Base-by-base conservation (phyloP, 2,797 vertebrate species). In the Manis pentadactyla region DNA sequence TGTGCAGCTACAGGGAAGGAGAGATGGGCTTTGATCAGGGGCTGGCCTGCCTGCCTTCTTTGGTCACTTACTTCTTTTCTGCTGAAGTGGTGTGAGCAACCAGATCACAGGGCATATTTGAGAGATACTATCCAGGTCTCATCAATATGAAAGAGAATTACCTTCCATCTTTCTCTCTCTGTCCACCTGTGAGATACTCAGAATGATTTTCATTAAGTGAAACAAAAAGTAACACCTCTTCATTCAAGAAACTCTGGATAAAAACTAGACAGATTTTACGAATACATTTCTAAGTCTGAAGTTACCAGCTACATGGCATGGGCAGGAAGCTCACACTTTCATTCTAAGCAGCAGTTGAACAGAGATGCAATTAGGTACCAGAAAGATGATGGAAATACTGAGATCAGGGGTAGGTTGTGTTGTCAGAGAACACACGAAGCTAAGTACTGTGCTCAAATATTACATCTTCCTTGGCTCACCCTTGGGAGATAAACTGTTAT, bases 201-300 rank as follows among this genome's bases (percentile, higher is more conserved):
- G 79, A 92, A 69, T 75, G 83, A 83, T 68, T 69, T 51, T 87
- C 21, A 92, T 53, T 61, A 95, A 87, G 19, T 92, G 42, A 82
- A 92, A 61, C 23, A 25, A 85, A 63, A 78, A 51, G 29, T 69
- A 95, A 75, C 61, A 42, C 21, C 5, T 68, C 29, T 83, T 23
- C 34, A 31, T 53, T 92, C 51, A 53, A 88, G 61, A 83, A 83
- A 92, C 61, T 81, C 61, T 34, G 18, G 31, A 39, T 87, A 83
- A 68, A 77, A 88, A 88, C 18, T 46, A 51, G 53, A 75, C 23
- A 75, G 84, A 57, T 51, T 59, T 51, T 68, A 74, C 42, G 17
- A 82, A 59, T 21, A 82, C 68, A 75, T n/a, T 49, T 17, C 68
- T 75, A 92, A 51, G 13, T 23, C 34, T 12, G 13, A 12, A 23